A percentile compares a stretch with the other conserved stretches of the same genome.
phyloP scores from a whole-genome alignment of 1,140 invertebrate species.

The Meteorus sp. region DNA sequence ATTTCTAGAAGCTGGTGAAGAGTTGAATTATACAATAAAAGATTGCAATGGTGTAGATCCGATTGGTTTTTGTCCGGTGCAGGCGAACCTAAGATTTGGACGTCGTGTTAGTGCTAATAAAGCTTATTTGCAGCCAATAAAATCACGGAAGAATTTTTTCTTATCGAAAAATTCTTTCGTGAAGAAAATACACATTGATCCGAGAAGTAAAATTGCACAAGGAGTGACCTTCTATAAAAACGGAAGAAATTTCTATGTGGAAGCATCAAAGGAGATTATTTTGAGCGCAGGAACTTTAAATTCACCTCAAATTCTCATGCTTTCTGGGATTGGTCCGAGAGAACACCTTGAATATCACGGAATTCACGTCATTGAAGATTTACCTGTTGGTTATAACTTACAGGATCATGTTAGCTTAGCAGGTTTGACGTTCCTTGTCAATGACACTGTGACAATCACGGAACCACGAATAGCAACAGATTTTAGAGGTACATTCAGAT shows the following conservation, averaged over 20 bases:
- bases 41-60: conserved; percentile 65
- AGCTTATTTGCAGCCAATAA: conserved; percentile 67
- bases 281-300: conserved; percentile 63
- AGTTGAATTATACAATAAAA: conserved; percentile 60
- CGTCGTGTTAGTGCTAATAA: conserved; percentile 71
- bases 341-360: conserved; percentile 56
- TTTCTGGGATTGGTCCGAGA: conserved; percentile 63
- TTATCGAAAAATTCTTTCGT: conserved; percentile 69
- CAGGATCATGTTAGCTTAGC: conserved; percentile 77
- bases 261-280: conserved; percentile 62
- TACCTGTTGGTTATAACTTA: conserved; percentile 80
- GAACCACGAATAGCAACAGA: conserved; percentile 57
- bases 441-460: conserved; percentile 63
- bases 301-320: conserved; percentile 66
- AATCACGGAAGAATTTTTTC: conserved; percentile 69
- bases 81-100: conserved; percentile 71
- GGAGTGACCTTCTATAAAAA: conserved; percentile 71
- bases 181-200: conserved; percentile 69
- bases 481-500: conserved; percentile 62
- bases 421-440: conserved; percentile 69
- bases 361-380: conserved; percentile 64
- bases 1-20: conserved; percentile 61
- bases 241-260: conserved; percentile 53
- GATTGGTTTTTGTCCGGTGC: conserved; percentile 68
- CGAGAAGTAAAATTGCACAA: conserved; percentile 61